Evolutionary conservation across 2,113 vertebrate species (phyloP).

Genomic region (Gambusia holbrooki): DNA sequence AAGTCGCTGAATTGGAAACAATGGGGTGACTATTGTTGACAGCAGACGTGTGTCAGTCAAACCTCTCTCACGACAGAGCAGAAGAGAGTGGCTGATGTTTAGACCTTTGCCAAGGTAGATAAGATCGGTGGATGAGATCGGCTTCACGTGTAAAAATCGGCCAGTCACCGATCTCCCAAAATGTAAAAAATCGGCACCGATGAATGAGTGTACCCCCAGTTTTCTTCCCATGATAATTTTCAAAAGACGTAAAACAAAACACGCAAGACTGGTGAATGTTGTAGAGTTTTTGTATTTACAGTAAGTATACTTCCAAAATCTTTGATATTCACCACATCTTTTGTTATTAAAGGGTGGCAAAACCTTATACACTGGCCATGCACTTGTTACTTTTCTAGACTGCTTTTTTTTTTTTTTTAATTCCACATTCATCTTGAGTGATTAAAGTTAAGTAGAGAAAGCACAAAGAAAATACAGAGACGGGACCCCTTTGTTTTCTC

Average conservation of each 20-base stretch:
- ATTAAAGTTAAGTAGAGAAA: slow-evolving; percentile 44
- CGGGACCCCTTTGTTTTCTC: slow-evolving; percentile 20
- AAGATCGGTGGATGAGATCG: no score
- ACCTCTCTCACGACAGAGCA: no score
- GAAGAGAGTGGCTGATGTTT: background rate
- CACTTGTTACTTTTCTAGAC: background rate
- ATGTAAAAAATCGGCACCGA: no score
- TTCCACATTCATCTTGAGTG: slow-evolving; percentile 21
- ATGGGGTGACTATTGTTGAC: no score
- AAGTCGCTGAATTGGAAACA: no score
- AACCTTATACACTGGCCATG: slow-evolving; percentile 9
- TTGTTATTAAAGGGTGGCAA: slow-evolving; percentile 24
- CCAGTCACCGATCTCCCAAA: no score
- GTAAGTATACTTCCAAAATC: slow-evolving; percentile 39
- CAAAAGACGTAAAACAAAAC: slow-evolving; percentile 40
- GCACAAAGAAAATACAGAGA: slow-evolving; percentile 56
- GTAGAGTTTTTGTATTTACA: slow-evolving; percentile 72
- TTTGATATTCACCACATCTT: slow-evolving; percentile 46
- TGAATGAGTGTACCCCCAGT: no score
- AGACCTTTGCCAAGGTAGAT: background rate
- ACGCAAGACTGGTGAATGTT: slow-evolving; percentile 51
- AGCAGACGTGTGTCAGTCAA: no score
- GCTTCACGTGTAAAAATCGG: no score
- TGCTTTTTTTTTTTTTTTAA: background rate
- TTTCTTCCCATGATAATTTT: slow-evolving; percentile 6